phyloP scores from a whole-genome alignment of 1,140 invertebrate species.

The Orchestia grillus region DNA sequence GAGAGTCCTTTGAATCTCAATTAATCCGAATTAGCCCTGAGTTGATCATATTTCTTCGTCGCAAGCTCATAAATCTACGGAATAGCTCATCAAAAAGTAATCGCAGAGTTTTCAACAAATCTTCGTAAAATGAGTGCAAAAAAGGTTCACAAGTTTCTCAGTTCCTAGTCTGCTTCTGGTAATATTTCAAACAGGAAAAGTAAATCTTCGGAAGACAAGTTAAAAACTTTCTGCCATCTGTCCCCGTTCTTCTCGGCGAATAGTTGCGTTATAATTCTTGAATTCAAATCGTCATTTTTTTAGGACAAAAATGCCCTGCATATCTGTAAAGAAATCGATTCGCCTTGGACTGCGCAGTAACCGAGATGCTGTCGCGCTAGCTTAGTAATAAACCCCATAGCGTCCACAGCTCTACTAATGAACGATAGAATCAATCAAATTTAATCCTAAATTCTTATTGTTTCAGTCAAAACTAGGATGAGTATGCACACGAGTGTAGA shows the following conservation, averaged over 20 bases:
- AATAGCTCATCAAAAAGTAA: conserved; percentile 1
- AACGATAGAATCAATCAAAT: no score
- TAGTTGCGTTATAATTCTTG: neutral
- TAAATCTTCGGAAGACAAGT: neutral
- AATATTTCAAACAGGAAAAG: neutral
- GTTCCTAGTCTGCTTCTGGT: neutral
- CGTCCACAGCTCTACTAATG: no score
- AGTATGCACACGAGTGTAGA: no score
- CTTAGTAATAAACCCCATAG: no score
- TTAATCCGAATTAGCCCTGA: neutral
- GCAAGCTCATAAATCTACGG: neutral
- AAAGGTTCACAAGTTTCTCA: neutral
- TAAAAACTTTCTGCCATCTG: neutral
- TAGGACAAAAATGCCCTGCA: neutral
- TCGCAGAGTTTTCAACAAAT: neutral
- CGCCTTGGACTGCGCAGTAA: no score
- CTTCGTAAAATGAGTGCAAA: neutral
- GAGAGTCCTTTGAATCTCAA: neutral
- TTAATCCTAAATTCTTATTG: no score
- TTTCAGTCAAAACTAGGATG: no score
- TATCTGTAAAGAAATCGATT: no score
- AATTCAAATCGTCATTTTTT: neutral
- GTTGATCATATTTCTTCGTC: neutral
- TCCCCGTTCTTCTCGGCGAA: neutral
- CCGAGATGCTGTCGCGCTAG: no score